Conservation (phyloP, 1,140 invertebrate species). For the Nasonia giraulti region DNA sequence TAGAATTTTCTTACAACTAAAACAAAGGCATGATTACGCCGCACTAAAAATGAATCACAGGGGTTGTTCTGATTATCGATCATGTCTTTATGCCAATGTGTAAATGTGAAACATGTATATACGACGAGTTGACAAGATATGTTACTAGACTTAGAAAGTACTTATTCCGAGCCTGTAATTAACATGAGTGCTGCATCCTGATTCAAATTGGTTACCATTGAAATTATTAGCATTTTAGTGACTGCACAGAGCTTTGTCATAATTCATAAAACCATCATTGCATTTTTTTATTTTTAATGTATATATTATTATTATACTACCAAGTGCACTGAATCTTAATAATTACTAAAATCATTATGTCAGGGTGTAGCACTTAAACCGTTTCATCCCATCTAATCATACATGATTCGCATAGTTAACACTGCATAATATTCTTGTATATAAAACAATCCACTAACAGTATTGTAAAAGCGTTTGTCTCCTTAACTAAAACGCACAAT, state of each 20-base stretch:
- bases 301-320: neutral
- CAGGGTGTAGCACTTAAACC: slow-evolving; percentile 9
- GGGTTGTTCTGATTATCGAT: slow-evolving; percentile 40
- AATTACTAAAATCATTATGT: neutral
- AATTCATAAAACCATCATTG: neutral
- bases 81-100: neutral
- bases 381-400: neutral
- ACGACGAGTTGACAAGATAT: neutral
- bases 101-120: slow-evolving; percentile 28
- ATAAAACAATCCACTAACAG: neutral
- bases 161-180: neutral
- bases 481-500: neutral
- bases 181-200: slow-evolving; percentile 30
- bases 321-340: neutral
- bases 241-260: neutral
- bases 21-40: slow-evolving; percentile 40
- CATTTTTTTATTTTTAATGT: neutral
- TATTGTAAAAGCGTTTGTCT: neutral
- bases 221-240: slow-evolving; percentile 4
- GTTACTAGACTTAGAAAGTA: neutral
- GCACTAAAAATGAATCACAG: slow-evolving; percentile 34
- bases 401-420: slow-evolving; percentile 11
- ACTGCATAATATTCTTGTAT: neutral
- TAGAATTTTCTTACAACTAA: slow-evolving; percentile 29
- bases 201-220: neutral